Conservation (phyloP, 2,888 invertebrate species). For the Ischnus inquisitorius region DNA sequence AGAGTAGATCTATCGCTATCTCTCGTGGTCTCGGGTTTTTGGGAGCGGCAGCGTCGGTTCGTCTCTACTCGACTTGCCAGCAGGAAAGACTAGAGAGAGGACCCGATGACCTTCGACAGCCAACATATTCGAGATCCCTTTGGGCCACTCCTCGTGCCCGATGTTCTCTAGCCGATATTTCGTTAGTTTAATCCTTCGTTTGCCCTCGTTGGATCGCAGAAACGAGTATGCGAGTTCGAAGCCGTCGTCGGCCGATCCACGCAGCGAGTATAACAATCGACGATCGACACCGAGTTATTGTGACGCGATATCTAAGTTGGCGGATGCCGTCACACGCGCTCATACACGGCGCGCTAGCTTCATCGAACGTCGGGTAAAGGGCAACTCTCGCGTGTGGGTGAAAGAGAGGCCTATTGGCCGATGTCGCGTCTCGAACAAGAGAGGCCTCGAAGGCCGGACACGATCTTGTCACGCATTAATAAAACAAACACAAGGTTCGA, state of each 20-base stretch:
- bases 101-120: conserved; percentile 64
- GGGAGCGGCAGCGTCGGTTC: conserved; percentile 59
- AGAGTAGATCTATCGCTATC: conserved; percentile 30
- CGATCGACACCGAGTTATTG: conserved; percentile 33
- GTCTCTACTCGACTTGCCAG: conserved; percentile 63
- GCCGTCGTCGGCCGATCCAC: not conserved
- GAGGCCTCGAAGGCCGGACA: conserved; percentile 80
- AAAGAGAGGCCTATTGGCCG: conserved; percentile 44
- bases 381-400: conserved; percentile 60
- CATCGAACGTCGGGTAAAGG: conserved; percentile 54
- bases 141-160: conserved; percentile 24
- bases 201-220: conserved; percentile 34
- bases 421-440: conserved; percentile 58
- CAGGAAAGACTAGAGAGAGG: conserved; percentile 60
- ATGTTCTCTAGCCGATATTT: conserved; percentile 41
- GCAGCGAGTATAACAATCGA: not conserved
- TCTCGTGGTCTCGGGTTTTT: conserved; percentile 57
- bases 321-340: conserved; percentile 53
- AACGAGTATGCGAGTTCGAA: too few relatives aligned
- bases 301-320: conserved; percentile 54
- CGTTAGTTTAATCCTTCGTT: conserved; percentile 38
- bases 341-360: conserved; percentile 30
- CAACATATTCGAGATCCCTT: conserved; percentile 40
- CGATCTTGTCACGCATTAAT: conserved; percentile 80
- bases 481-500: conserved; percentile 85